Conservation (phyloP, 2,113 vertebrate genomes). For the Brachypodius melanocephalos region DNA sequence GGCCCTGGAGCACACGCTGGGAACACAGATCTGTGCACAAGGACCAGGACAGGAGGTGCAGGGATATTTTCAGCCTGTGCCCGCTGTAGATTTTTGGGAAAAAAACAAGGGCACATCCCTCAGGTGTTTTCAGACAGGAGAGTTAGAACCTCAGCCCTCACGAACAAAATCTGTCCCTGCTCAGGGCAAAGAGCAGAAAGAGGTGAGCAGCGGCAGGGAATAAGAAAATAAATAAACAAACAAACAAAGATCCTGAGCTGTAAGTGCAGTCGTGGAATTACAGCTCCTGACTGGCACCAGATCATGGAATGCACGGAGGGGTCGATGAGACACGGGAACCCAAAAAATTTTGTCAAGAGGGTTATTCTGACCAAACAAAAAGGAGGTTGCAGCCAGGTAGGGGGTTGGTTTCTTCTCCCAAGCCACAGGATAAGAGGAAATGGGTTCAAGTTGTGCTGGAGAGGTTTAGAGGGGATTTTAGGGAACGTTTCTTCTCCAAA, state of each 20-base stretch:
- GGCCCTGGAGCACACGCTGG: neutral
- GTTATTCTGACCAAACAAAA: neutral
- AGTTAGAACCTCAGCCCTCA: neutral
- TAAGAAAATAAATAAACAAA: neutral
- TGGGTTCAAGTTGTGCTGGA: neutral
- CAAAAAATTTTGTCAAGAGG: neutral
- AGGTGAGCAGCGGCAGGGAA: neutral
- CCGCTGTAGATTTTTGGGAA: neutral
- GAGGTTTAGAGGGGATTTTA: neutral
- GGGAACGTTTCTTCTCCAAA: neutral
- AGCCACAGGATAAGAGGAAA: neutral
- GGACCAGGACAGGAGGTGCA: fast-evolving
- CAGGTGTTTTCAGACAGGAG: neutral
- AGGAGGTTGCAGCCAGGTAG: neutral
- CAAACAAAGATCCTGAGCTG: neutral
- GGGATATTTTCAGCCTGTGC: neutral
- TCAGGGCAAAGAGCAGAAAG: neutral
- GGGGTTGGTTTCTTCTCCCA: neutral
- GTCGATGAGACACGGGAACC: neutral
- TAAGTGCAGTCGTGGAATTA: fast-evolving
- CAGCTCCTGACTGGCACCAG: neutral
- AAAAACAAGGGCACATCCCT: neutral
- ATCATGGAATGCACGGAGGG: neutral
- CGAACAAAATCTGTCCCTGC: neutral
- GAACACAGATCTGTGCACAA: neutral